Base-by-base conservation (phyloP, 2,888 invertebrate genomes). In the Ophraella communa region DNA sequence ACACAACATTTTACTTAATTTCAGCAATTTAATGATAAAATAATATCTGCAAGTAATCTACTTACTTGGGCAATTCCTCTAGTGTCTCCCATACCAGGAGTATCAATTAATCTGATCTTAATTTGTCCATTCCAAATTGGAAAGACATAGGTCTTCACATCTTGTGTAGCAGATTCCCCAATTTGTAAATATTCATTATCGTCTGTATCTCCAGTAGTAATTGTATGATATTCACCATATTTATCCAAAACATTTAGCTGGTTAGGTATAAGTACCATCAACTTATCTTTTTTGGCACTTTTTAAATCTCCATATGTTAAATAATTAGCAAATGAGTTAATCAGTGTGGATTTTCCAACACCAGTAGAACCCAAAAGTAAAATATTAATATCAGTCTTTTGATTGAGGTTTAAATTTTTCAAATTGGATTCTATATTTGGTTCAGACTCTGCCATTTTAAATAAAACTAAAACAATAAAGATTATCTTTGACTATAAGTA, bases 291-390 rank as follows among this genome's bases (percentile, higher is more conserved):
- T 69, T 74, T 62, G 11, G 77, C 77, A 24, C 68, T 55, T 45
- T 74, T 65, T 33, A 77, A 70, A 20, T 71, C 67, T 3, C 69
- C 59, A 58, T 71, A 72, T 11, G 71, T 70, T 17, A 79, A 56
- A 60, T 81, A 81, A 65, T 80, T 80, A 3, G 74, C 75, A 45
- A 81, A 66, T 4, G 80, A 71, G 65, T 81, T 81, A 24, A 81
- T 79, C 49, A 81, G 78, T 0, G 81, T 81, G 0, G 81, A 80
- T 71, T 81, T 81, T 51, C 80, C 80, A 4, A 78, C 77, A 17
- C 81, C 81, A 5, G 78, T 78, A 70, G 77, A 77, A 0, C 81
- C 81, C 42, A 81, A 65, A 2, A 81, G 68, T 4, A 81, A 71
- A 35, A 81, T 78, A 58, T 81, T 81, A 7, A 80, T 73, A 30